Conservation (phyloP, 2,888 invertebrate genomes). For the Calameuta filiformis region DNA sequence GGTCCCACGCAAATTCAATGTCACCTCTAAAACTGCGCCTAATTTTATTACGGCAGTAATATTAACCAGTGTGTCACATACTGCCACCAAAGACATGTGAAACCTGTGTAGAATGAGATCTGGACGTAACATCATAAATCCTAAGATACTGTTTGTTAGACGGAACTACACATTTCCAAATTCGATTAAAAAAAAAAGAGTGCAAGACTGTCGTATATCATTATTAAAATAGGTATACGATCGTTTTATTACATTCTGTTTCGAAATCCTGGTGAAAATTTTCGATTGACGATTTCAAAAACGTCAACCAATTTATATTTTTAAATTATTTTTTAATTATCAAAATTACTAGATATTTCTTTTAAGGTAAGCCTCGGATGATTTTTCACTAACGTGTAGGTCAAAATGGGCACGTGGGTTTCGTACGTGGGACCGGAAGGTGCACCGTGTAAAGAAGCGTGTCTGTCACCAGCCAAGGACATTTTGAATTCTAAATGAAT, state of each 20-base stretch:
- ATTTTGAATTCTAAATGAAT: slow-evolving; percentile 53
- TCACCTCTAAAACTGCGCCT: neutral
- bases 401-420: neutral
- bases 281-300: neutral
- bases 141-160: neutral
- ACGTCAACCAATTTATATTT: too few species aligned
- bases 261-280: neutral
- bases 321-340: neutral
- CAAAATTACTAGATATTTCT: neutral
- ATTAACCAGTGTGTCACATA: neutral
- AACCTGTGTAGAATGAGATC: neutral
- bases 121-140: neutral
- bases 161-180: neutral
- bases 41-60: neutral
- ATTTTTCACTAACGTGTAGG: neutral
- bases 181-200: neutral
- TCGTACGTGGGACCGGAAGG: slow-evolving; percentile 3
- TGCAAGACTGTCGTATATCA: neutral
- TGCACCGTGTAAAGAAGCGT: neutral
- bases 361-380: neutral
- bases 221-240: neutral
- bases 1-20: neutral
- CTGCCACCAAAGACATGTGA: neutral
- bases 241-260: neutral
- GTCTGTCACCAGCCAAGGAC: slow-evolving; percentile 43